A percentile compares a stretch with the other conserved stretches of the same genome.
These are phyloP conservation scores for Orthonevra nobilis DNA, from an alignment of 2,888 invertebrate species.

Conservation along the genomic window DNA sequence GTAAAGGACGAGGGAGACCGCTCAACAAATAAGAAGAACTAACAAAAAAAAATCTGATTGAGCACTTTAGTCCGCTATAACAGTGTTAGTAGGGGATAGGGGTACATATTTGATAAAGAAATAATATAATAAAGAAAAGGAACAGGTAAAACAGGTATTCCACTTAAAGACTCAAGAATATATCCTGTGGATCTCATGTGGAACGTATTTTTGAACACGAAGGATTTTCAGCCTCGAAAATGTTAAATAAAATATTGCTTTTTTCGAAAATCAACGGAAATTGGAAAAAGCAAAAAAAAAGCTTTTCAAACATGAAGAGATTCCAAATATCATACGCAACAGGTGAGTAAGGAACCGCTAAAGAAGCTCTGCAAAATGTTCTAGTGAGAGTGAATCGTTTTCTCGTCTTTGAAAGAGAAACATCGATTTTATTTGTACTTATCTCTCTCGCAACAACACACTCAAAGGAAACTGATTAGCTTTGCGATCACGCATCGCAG, in stretches of 20 bases:
- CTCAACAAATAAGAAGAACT: slow-evolving; percentile 27
- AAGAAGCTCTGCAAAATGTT: too few species aligned
- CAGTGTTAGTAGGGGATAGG: slow-evolving; percentile 80
- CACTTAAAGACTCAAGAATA: slow-evolving; percentile 72
- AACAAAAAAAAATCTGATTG: slow-evolving; percentile 51
- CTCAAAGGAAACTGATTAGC: slow-evolving; percentile 32
- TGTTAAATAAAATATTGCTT: background rate
- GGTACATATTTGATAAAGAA: slow-evolving; percentile 38
- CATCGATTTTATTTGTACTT: slow-evolving; percentile 63
- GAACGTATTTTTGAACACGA: background rate
- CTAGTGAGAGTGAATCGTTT: slow-evolving; percentile 76
- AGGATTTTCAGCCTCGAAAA: background rate
- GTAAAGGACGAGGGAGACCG: slow-evolving; percentile 62
- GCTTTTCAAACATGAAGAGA: slow-evolving; percentile 40
- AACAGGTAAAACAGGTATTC: slow-evolving; percentile 80
- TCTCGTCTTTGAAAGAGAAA: slow-evolving; percentile 72
- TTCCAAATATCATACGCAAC: slow-evolving; percentile 11
- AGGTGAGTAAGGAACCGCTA: slow-evolving; percentile 21
- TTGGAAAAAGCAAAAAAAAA: slow-evolving; percentile 23
- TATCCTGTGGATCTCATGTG: slow-evolving; percentile 47
- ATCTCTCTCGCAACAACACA: background rate
- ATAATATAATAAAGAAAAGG: slow-evolving; percentile 73
- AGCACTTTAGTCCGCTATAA: slow-evolving; percentile 77
- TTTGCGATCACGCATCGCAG: slow-evolving; percentile 60
- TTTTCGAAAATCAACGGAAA: too few species aligned